phyloP scores from a whole-genome alignment of 2,113 vertebrate genomes.

The Natator depressus region DNA sequence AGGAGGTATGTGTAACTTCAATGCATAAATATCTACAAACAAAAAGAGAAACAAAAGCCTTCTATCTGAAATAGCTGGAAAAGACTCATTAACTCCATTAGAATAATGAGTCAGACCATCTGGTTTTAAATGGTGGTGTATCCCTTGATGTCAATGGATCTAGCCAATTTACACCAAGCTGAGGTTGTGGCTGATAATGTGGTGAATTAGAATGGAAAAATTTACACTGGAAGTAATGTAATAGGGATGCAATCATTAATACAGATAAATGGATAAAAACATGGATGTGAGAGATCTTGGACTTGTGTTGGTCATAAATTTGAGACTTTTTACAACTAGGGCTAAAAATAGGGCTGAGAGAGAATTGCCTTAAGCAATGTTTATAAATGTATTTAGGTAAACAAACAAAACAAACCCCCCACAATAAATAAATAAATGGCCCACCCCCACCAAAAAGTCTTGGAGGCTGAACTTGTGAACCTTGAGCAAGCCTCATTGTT shows the following conservation, averaged over 20 bases:
- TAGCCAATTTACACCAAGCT: constrained; percentile 20
- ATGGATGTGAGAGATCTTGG: background rate
- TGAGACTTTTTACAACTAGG: background rate
- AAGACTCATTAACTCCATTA: constrained; percentile 47
- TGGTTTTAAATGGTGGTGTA: constrained; percentile 40
- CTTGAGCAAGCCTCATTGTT: background rate
- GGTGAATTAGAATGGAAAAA: background rate
- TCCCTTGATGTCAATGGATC: constrained; percentile 14
- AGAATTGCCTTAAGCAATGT: background rate
- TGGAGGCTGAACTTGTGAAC: background rate
- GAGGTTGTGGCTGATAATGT: constrained; percentile 21
- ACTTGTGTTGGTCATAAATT: background rate
- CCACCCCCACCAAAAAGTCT: background rate
- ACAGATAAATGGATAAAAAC: background rate
- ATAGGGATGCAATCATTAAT: background rate
- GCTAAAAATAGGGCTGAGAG: background rate
- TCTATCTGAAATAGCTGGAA: constrained; percentile 15
- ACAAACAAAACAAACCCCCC: background rate
- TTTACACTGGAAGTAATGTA: background rate
- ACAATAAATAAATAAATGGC: background rate
- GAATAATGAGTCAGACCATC: constrained; percentile 26
- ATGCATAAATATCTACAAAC: background rate
- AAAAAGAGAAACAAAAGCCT: background rate
- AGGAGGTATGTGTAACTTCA: background rate
- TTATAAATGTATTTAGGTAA: background rate